Evolutionary conservation across 2,113 vertebrate species (phyloP).

Genomic region (Cochlearius cochlearius): DNA sequence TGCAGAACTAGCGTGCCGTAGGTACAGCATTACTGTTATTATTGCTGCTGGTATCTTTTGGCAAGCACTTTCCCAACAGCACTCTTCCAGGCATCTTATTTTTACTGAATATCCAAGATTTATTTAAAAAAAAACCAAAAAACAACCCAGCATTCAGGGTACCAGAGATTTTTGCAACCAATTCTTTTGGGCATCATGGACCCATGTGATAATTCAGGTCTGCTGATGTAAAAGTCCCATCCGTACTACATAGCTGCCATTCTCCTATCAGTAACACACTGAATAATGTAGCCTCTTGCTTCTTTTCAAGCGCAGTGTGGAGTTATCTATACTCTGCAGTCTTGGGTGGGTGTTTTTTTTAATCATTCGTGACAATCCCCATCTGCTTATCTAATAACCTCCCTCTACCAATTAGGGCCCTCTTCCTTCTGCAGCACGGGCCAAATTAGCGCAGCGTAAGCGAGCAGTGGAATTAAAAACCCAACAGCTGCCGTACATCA

Average conservation of each 20-base stretch:
- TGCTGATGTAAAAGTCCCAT: not conserved
- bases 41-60: not conserved
- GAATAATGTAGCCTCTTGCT: not conserved
- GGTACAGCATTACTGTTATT: not conserved
- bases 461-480: not conserved
- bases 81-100: not conserved
- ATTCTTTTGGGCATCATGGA: not conserved
- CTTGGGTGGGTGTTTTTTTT: not conserved
- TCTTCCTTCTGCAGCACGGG: not conserved
- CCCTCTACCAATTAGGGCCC: not conserved
- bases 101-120: not conserved
- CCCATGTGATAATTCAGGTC: not conserved
- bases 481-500: not conserved
- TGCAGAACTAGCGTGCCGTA: not conserved
- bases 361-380: constrained; percentile 4
- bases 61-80: not conserved
- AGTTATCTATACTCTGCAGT: not conserved
- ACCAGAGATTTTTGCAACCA: not conserved
- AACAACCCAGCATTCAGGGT: not conserved
- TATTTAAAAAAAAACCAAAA: not conserved
- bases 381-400: not conserved
- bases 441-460: not conserved
- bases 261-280: not conserved
- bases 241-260: not conserved
- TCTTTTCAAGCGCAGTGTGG: not conserved